Conservation (phyloP, 2,113 vertebrate genomes). For the Narcine bancroftii region DNA sequence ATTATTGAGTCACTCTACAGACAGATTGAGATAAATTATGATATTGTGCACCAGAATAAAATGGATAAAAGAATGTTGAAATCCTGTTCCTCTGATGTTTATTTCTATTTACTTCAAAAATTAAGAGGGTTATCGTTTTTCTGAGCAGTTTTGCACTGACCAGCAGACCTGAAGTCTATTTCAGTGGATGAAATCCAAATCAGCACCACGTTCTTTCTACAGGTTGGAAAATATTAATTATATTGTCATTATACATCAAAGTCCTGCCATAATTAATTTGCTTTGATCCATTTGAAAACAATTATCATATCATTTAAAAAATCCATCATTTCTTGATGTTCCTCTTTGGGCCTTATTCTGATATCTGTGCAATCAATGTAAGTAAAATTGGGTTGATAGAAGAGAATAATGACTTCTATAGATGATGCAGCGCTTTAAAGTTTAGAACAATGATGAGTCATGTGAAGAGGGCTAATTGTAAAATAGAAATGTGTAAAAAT, state of each 20-base stretch:
- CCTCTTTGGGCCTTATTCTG: background rate
- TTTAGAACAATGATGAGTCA: background rate
- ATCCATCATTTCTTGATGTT: conserved; percentile 12
- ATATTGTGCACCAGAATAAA: background rate
- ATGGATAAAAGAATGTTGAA: background rate
- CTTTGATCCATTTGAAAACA: conserved; percentile 29
- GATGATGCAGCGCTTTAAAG: background rate
- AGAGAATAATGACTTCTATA: conserved; percentile 11
- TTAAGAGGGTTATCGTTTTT: no score
- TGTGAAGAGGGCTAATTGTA: background rate
- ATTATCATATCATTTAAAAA: conserved; percentile 31
- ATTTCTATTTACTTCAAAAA: background rate
- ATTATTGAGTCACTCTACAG: background rate
- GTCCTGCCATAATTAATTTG: background rate
- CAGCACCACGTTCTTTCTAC: background rate
- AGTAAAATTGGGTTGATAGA: conserved; percentile 6
- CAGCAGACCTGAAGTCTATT: background rate
- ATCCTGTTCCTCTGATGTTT: background rate
- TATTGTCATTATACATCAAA: background rate
- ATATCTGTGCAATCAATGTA: conserved; percentile 24
- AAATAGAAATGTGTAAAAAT: background rate
- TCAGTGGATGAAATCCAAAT: background rate
- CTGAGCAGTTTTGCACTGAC: background rate
- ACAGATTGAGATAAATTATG: background rate
- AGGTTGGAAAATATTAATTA: background rate